These are phyloP conservation scores for Myopa tessellatipennis DNA, from an alignment of 2,888 invertebrate species.

Conservation along the genomic window DNA sequence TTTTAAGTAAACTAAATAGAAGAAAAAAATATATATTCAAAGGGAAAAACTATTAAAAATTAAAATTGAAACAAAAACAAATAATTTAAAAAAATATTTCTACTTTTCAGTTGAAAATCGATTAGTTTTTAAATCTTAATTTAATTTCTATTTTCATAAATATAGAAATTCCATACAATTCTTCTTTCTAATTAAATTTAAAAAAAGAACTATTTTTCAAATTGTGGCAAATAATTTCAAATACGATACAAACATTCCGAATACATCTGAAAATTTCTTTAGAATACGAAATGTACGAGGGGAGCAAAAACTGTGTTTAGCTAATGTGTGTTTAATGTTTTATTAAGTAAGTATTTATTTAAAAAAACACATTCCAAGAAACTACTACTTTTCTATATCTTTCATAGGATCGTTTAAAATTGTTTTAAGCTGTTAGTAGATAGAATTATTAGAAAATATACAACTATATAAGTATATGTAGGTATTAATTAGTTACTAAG, in stretches of 20 bases:
- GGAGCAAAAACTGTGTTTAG: not conserved
- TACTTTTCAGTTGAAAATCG: constrained; percentile 62
- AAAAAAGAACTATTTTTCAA: constrained; percentile 2
- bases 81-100: constrained; percentile 42
- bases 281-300: not conserved
- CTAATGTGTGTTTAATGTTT: not conserved
- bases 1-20: constrained; percentile 44
- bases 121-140: constrained; percentile 66
- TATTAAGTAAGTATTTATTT: not conserved
- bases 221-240: not conserved
- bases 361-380: constrained; percentile 4
- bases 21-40: constrained; percentile 45
- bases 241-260: constrained; percentile 19
- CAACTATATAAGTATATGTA: not conserved
- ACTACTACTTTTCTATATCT: not conserved
- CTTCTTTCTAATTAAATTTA: not conserved
- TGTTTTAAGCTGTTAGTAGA: not conserved
- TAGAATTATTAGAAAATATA: not conserved
- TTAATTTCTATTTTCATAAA: not conserved
- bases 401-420: not conserved
- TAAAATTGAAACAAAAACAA: constrained; percentile 15
- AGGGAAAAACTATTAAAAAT: constrained; percentile 34
- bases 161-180: not conserved
- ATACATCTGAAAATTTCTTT: not conserved
- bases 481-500: no score